Evolutionary conservation across 2,888 invertebrate species (phyloP).

Genomic region (Ichneumon xanthorius): DNA sequence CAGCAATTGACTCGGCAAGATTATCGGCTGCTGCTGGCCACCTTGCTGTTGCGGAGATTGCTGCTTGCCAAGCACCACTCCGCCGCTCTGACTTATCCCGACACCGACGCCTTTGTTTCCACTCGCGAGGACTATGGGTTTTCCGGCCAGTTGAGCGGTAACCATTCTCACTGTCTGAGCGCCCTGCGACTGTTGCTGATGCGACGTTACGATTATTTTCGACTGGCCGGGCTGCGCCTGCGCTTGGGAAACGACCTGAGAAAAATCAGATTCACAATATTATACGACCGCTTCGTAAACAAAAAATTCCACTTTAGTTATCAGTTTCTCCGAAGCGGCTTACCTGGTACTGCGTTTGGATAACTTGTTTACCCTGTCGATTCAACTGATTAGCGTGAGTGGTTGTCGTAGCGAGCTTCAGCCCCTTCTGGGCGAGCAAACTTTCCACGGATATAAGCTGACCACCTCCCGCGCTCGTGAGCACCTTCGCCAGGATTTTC

Average conservation of each 20-base stretch:
- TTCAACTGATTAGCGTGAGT: constrained; percentile 79
- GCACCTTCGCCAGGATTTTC: constrained; percentile 89
- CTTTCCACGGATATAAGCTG: constrained; percentile 88
- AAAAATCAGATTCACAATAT: background rate
- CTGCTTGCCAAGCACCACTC: constrained; percentile 81
- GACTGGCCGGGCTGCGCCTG: constrained; percentile 79
- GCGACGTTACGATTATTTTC: constrained; percentile 82
- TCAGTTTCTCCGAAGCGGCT: background rate
- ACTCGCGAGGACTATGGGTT: constrained; percentile 83
- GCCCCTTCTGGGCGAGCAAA: constrained; percentile 86
- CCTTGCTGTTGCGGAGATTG: constrained; percentile 69
- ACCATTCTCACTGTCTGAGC: constrained; percentile 83
- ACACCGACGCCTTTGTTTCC: constrained; percentile 82
- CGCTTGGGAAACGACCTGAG: constrained; percentile 82
- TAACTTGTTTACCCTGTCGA: constrained; percentile 82
- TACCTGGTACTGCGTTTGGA: constrained; percentile 84
- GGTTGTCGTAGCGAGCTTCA: constrained; percentile 80
- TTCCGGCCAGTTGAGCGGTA: constrained; percentile 82
- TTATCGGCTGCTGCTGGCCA: constrained; percentile 81
- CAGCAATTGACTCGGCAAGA: constrained; percentile 82
- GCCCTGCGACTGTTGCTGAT: constrained; percentile 75
- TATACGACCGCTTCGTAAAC: background rate
- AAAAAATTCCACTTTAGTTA: background rate
- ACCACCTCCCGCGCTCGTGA: constrained; percentile 89
- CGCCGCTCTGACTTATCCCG: constrained; percentile 78